These are phyloP conservation scores for Graphium colonna DNA, from an alignment of 2,888 invertebrate genomes.

Conservation along the genomic window DNA sequence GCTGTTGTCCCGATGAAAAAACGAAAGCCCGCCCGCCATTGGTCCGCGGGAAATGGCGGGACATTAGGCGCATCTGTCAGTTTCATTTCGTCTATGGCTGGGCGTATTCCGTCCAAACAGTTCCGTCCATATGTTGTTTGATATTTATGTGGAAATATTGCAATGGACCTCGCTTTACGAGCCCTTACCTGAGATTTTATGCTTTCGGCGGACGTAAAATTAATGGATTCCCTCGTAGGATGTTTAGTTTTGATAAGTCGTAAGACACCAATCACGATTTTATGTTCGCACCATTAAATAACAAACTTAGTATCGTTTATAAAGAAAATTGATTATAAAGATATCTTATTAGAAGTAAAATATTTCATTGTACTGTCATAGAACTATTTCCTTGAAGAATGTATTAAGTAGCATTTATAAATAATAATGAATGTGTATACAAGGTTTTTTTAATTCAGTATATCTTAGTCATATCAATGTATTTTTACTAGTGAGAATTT, in stretches of 20 bases:
- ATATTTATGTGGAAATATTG: constrained; percentile 29
- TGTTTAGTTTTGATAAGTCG: constrained; percentile 5
- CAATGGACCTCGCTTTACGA: constrained; percentile 21
- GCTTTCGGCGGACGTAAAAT: constrained; percentile 8
- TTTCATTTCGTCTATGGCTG: constrained; percentile 57
- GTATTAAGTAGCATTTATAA: too few relatives aligned
- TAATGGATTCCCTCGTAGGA: constrained; percentile 8
- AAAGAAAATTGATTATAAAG: constrained; percentile 9
- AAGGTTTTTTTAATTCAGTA: too few relatives aligned
- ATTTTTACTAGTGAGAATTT: too few relatives aligned
- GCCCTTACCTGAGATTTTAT: constrained; percentile 18
- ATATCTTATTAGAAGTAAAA: background rate
- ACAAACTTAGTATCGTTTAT: background rate
- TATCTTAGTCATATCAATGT: too few relatives aligned
- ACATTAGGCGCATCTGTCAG: constrained; percentile 70
- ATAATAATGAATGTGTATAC: too few relatives aligned
- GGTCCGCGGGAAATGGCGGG: constrained; percentile 53
- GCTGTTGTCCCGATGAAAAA: constrained; percentile 61
- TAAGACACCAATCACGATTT: constrained; percentile 4
- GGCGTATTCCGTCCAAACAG: constrained; percentile 18
- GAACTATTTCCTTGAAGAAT: too few relatives aligned
- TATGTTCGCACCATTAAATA: background rate
- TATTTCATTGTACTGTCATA: too few relatives aligned
- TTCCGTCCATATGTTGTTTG: constrained; percentile 27
- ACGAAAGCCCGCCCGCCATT: constrained; percentile 50